phyloP scores from a whole-genome alignment of 2,113 vertebrate genomes.

The Corythornis vintsioides region DNA sequence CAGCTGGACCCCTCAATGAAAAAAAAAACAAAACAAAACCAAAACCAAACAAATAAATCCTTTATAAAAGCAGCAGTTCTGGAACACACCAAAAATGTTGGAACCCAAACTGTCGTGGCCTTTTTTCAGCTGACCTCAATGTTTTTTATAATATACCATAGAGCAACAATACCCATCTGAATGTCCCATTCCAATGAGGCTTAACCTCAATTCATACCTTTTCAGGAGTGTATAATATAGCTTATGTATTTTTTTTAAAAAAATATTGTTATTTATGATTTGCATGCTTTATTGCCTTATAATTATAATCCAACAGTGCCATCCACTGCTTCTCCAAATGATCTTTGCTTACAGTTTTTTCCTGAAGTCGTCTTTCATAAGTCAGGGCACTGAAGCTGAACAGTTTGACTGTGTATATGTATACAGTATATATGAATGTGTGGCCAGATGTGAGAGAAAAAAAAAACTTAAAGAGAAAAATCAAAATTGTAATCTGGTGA shows the following conservation, averaged over 20 bases:
- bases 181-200: background rate
- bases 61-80: background rate
- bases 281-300: conserved; percentile 52
- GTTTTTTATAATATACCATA: background rate
- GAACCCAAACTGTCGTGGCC: background rate
- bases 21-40: background rate
- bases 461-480: background rate
- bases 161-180: background rate
- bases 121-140: background rate
- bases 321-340: conserved; percentile 72
- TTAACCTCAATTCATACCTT: background rate
- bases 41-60: background rate
- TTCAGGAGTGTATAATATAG: background rate
- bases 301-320: conserved; percentile 75
- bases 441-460: background rate
- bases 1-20: background rate
- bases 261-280: conserved; percentile 26
- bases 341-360: conserved; percentile 42
- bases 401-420: background rate
- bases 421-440: background rate
- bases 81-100: background rate
- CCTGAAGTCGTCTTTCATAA: background rate
- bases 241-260: background rate
- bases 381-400: background rate
- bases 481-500: conserved; percentile 11